phyloP scores from a whole-genome alignment of 1,140 invertebrate genomes.

The Sinella curviseta region DNA sequence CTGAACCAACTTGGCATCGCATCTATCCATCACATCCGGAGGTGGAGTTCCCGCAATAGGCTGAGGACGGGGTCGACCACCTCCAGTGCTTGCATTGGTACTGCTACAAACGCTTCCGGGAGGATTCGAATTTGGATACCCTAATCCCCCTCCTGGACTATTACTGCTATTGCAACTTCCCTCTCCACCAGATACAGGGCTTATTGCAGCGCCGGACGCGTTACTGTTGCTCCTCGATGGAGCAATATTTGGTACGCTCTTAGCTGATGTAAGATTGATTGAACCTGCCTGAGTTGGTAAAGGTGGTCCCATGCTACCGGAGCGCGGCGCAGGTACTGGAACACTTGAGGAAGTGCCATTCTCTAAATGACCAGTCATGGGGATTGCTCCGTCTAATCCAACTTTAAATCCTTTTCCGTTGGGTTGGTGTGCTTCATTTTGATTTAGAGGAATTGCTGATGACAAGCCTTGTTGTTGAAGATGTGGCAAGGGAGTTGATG shows the following conservation, averaged over 20 bases:
- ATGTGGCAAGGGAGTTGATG: neutral
- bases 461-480: neutral
- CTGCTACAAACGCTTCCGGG: conserved; percentile 18
- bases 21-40: conserved; percentile 72
- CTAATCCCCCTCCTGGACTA: conserved; percentile 2
- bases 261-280: neutral
- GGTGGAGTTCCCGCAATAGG: conserved; percentile 80
- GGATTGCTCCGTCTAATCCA: neutral
- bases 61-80: conserved; percentile 69
- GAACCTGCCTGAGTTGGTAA: neutral
- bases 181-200: conserved; percentile 4
- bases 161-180: conserved; percentile 18
- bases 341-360: neutral
- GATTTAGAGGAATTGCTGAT: neutral
- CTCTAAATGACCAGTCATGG: neutral
- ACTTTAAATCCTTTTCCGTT: neutral
- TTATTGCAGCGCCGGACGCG: conserved; percentile 30
- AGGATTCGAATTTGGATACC: neutral
- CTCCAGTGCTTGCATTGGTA: conserved; percentile 52
- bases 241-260: neutral
- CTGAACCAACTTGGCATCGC: conserved; percentile 81
- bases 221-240: conserved; percentile 5
- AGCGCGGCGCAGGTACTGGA: neutral
- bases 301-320: neutral
- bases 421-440: neutral